phyloP scores from a whole-genome alignment of 2,888 invertebrate species.

The Hipparchia semele region DNA sequence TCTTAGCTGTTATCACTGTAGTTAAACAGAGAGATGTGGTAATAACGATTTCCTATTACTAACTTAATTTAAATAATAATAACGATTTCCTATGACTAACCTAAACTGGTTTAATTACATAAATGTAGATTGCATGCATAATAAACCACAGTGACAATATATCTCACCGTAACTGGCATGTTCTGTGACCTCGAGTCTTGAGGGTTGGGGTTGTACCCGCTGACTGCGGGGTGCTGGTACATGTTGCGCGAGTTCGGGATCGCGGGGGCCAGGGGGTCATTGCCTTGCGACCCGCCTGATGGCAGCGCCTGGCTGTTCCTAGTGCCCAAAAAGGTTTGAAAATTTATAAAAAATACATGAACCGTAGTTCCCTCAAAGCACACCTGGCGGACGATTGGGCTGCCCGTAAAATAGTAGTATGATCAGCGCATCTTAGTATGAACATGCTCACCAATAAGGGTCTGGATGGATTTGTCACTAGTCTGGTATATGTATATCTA shows the following conservation, averaged over 20 bases:
- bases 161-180: constrained; percentile 73
- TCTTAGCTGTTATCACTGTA: too few species aligned
- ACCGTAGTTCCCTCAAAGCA: too few species aligned
- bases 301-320: constrained; percentile 76
- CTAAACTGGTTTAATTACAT: too few species aligned
- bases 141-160: background rate
- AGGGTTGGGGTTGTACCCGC: constrained; percentile 71
- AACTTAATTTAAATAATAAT: too few species aligned
- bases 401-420: too few species aligned
- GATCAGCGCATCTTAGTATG: too few species aligned
- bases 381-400: too few species aligned
- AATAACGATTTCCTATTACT: too few species aligned
- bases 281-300: constrained; percentile 70
- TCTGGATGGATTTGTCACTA: too few species aligned
- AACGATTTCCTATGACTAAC: background rate
- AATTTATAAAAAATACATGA: background rate
- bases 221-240: constrained; percentile 75
- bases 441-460: too few species aligned
- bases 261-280: constrained; percentile 74
- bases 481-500: too few species aligned
- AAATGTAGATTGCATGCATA: background rate
- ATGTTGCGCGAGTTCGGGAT: constrained; percentile 64
- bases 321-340: constrained; percentile 30
- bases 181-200: constrained; percentile 69
- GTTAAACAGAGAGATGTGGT: too few species aligned